Conservation (phyloP, 2,113 vertebrate genomes). For the Hippolais icterina region DNA sequence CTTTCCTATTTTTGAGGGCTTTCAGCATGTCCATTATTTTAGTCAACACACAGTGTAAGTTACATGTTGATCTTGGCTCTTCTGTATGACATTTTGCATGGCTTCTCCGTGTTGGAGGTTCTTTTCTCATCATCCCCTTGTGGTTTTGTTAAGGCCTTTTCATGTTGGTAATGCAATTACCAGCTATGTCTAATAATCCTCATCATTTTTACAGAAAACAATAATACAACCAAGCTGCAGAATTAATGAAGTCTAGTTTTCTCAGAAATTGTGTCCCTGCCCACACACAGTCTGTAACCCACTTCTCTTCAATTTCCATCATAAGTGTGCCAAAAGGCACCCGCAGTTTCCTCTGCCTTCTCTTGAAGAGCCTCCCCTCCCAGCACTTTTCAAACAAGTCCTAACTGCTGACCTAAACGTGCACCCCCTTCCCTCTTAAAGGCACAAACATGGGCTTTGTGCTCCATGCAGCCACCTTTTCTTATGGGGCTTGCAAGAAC, state of each 20-base stretch:
- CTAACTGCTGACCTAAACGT: background rate
- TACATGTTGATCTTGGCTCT: background rate
- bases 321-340: background rate
- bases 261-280: background rate
- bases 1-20: background rate
- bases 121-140: background rate
- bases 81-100: background rate
- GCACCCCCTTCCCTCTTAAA: background rate
- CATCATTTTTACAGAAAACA: constrained; percentile 1
- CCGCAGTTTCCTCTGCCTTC: background rate
- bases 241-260: background rate
- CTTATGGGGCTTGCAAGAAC: background rate
- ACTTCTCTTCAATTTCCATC: background rate
- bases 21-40: background rate
- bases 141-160: constrained; percentile 6
- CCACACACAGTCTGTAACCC: constrained; percentile 20
- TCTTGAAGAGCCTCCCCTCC: background rate
- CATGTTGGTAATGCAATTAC: background rate
- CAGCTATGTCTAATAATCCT: constrained; percentile 6
- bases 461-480: background rate
- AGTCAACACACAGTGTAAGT: background rate
- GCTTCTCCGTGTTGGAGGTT: background rate
- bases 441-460: background rate
- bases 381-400: background rate
- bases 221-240: background rate